Evolutionary conservation across 1,140 invertebrate species (phyloP).

Genomic region (Sinella curviseta): DNA sequence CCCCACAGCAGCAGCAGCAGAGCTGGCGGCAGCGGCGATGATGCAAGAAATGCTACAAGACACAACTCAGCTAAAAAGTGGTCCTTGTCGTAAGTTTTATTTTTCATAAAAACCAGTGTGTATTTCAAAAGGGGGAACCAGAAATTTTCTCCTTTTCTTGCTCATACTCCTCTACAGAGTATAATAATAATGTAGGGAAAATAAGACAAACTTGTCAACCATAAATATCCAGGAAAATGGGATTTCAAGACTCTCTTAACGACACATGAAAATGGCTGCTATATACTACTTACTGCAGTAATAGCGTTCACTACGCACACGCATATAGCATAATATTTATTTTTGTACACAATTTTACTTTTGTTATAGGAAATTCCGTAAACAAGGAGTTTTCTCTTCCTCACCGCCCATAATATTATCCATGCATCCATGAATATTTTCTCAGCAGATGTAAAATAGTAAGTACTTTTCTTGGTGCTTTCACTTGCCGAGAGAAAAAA

Average conservation of each 20-base stretch:
- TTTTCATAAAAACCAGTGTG: not conserved
- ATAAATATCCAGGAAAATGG: conserved; percentile 10
- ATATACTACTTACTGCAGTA: too few relatives aligned
- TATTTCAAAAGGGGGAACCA: not conserved
- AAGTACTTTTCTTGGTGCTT: too few relatives aligned
- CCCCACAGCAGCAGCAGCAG: too few relatives aligned
- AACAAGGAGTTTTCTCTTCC: too few relatives aligned
- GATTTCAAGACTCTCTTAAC: conserved; percentile 11
- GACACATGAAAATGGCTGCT: not conserved
- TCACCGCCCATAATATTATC: not conserved
- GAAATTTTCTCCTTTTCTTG: too few relatives aligned
- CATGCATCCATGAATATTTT: not conserved
- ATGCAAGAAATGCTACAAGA: not conserved
- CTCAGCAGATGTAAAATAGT: too few relatives aligned
- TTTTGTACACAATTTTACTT: too few relatives aligned
- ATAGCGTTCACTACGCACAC: too few relatives aligned
- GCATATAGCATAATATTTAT: too few relatives aligned
- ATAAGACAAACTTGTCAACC: conserved; percentile 17
- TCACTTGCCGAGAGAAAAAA: too few relatives aligned
- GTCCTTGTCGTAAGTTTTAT: not conserved
- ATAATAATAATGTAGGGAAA: not conserved
- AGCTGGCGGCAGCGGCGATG: not conserved
- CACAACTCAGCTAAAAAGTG: not conserved
- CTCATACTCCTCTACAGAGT: too few relatives aligned
- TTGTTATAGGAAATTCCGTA: too few relatives aligned